These are phyloP conservation scores for Myotis findleyi DNA, from an alignment of 2,797 vertebrate species.

Conservation along the genomic window DNA sequence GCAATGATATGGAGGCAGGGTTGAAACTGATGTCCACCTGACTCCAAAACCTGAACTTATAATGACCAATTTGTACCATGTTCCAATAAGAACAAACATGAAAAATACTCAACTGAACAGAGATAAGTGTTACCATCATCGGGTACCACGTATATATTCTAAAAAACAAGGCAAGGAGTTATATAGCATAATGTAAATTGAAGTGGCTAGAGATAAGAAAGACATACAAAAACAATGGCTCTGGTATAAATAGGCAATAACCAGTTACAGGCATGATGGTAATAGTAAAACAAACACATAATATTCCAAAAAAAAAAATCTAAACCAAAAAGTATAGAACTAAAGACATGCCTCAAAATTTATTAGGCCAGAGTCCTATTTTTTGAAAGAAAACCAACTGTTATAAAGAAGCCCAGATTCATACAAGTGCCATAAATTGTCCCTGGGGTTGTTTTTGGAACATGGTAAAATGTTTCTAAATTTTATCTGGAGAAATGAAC, in stretches of 20 bases:
- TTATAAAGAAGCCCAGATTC: background rate
- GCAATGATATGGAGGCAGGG: background rate
- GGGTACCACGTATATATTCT: background rate
- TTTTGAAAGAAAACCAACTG: slow-evolving; percentile 13
- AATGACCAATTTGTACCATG: background rate
- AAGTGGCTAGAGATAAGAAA: slow-evolving; percentile 20
- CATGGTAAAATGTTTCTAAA: background rate
- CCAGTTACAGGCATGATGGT: background rate
- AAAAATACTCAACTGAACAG: background rate
- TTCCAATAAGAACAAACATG: background rate
- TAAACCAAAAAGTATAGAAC: background rate
- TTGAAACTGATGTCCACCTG: background rate
- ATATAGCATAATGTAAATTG: background rate
- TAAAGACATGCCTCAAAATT: background rate
- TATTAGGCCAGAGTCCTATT: background rate
- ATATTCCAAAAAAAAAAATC: background rate
- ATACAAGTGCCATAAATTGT: background rate
- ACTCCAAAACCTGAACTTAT: background rate
- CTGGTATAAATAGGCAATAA: background rate
- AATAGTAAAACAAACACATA: background rate
- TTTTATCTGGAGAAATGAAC: slow-evolving; percentile 47
- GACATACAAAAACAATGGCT: background rate
- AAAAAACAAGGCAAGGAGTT: background rate
- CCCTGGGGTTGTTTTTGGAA: background rate
- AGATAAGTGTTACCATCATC: background rate